phyloP scores from a whole-genome alignment of 2,113 vertebrate species.

The Antennarius striatus region DNA sequence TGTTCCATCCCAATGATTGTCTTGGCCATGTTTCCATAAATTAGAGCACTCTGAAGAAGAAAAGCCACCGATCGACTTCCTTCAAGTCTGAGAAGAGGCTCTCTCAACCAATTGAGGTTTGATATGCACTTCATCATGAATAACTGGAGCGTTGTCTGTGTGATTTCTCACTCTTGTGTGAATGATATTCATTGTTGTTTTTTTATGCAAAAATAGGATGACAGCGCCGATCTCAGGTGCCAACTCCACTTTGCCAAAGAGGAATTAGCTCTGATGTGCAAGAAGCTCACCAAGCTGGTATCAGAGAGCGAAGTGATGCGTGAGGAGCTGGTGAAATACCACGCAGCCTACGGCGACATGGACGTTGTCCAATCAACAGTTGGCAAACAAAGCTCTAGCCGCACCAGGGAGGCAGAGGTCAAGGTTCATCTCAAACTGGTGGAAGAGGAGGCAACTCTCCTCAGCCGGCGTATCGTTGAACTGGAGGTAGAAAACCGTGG shows the following conservation, averaged over 20 bases:
- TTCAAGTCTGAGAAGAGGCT: conserved; percentile 88
- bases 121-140: conserved; percentile 7
- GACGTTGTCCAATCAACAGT: conserved; percentile 80
- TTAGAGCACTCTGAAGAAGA: conserved; percentile 91
- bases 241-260: conserved; percentile 98
- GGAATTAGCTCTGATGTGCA: conserved; percentile 96
- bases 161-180: background rate
- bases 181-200: background rate
- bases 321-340: conserved; percentile 90
- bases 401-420: conserved; percentile 87
- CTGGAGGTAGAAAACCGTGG: conserved; percentile 97
- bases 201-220: conserved; percentile 82
- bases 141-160: no score
- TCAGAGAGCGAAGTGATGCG: conserved; percentile 91
- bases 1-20: background rate
- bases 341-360: conserved; percentile 86
- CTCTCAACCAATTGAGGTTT: conserved; percentile 83
- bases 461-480: conserved; percentile 94
- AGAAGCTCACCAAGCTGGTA: conserved; percentile 94
- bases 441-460: conserved; percentile 95
- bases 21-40: conserved; percentile 33
- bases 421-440: conserved; percentile 94
- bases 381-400: conserved; percentile 76
- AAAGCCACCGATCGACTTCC: conserved; percentile 82
- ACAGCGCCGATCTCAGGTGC: conserved; percentile 92